These are phyloP conservation scores for Caenorhabditis sulstoni DNA, from an alignment of 2,888 invertebrate genomes.

Conservation along the genomic window DNA sequence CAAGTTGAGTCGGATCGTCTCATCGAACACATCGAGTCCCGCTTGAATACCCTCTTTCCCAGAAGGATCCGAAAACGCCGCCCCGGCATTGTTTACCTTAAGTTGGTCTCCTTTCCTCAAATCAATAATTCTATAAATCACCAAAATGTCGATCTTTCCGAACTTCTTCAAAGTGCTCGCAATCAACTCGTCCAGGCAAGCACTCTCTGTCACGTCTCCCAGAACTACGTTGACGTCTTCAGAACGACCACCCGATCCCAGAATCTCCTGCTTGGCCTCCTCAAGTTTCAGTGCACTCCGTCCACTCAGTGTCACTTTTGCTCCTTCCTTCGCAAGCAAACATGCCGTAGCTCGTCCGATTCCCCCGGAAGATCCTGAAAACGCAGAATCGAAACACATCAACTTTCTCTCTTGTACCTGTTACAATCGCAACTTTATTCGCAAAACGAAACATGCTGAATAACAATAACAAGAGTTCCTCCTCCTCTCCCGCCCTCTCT, in stretches of 20 bases:
- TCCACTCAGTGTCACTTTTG: conserved; percentile 45
- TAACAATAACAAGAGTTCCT: background rate
- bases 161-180: conserved; percentile 22
- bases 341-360: conserved; percentile 34
- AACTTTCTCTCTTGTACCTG: conserved; percentile 18
- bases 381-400: background rate
- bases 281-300: conserved; percentile 22
- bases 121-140: background rate
- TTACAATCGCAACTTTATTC: conserved; percentile 26
- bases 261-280: conserved; percentile 12
- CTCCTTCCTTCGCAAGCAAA: conserved; percentile 37
- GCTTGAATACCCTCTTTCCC: conserved; percentile 6
- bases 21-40: conserved; percentile 20
- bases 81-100: conserved; percentile 32
- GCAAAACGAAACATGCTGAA: conserved; percentile 21
- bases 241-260: background rate
- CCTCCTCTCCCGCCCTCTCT: background rate
- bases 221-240: conserved; percentile 10
- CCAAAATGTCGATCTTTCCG: conserved; percentile 27
- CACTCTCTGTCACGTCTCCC: conserved; percentile 7
- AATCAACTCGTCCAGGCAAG: conserved; percentile 26
- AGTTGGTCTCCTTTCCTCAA: background rate
- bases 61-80: conserved; percentile 6
- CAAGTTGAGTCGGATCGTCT: conserved; percentile 16
- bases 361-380: conserved; percentile 42